Percentiles rank a stretch among this genome's conserved stretches.
Conservation (phyloP, 2,113 vertebrate species). For the Pterophyllum scalare region DNA sequence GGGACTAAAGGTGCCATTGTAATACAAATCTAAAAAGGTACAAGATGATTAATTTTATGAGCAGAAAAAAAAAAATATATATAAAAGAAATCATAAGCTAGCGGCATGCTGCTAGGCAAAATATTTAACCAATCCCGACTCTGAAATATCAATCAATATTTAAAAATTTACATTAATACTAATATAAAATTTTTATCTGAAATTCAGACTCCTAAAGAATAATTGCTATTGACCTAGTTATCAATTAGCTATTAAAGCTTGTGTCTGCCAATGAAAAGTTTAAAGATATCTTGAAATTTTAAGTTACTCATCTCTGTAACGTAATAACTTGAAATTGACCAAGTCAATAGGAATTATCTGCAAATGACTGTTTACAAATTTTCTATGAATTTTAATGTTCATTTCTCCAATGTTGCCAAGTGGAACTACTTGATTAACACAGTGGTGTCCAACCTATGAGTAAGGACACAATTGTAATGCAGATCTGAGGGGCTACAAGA, state of each 20-base stretch:
- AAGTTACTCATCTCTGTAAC: neutral
- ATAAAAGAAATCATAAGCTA: neutral
- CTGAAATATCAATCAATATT: neutral
- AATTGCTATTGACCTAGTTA: neutral
- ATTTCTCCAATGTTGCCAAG: neutral
- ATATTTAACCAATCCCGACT: neutral
- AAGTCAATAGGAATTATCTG: rapidly evolving
- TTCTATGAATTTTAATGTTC: neutral
- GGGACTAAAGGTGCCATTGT: neutral
- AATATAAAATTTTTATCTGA: too few relatives aligned
- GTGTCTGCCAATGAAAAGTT: rapidly evolving
- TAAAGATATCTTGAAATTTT: neutral
- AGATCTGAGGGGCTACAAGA: too few relatives aligned
- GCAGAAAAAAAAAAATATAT: neutral
- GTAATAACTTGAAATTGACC: neutral
- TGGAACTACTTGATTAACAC: neutral
- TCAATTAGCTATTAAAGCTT: rapidly evolving
- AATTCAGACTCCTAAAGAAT: neutral
- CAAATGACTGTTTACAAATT: neutral
- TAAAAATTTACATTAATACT: too few relatives aligned
- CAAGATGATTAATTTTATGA: neutral
- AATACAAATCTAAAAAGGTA: neutral
- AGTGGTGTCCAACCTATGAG: neutral
- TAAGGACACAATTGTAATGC: neutral
- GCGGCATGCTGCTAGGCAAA: neutral